A percentile compares a stretch with the other conserved stretches of the same genome.
Conservation (phyloP, 2,113 vertebrate genomes). For the Silurus meridionalis region DNA sequence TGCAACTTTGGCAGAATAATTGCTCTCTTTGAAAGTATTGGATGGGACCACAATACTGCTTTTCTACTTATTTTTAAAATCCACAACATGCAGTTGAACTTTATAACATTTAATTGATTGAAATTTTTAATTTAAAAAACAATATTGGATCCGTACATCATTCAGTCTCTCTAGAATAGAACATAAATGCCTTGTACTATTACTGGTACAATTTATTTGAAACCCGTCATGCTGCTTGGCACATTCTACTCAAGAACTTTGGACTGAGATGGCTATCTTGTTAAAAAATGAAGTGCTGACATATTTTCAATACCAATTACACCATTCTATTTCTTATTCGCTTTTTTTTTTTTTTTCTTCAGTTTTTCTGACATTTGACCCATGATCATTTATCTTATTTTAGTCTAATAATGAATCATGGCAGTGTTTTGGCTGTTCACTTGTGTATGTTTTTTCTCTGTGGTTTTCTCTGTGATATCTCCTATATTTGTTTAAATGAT, state of each 20-base stretch:
- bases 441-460: not conserved
- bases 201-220: not conserved
- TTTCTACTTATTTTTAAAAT: not conserved
- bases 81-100: not conserved
- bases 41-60: not conserved
- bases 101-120: not conserved
- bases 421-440: not conserved
- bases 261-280: not conserved
- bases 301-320: not conserved
- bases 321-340: not conserved
- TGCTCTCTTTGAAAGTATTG: not conserved
- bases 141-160: not conserved
- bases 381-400: not conserved
- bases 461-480: not conserved
- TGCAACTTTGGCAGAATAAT: not conserved
- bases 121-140: slow-evolving; percentile 2
- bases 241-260: not conserved
- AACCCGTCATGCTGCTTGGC: not conserved
- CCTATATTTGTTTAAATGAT: not conserved
- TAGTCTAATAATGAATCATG: not conserved
- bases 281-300: not conserved
- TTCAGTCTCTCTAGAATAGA: not conserved
- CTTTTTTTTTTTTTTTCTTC: not conserved
- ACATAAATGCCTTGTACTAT: not conserved
- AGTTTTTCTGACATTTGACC: not conserved